Evolutionary conservation across 2,888 invertebrate species (phyloP).

Genomic region (Cyrtodaria siliqua): DNA sequence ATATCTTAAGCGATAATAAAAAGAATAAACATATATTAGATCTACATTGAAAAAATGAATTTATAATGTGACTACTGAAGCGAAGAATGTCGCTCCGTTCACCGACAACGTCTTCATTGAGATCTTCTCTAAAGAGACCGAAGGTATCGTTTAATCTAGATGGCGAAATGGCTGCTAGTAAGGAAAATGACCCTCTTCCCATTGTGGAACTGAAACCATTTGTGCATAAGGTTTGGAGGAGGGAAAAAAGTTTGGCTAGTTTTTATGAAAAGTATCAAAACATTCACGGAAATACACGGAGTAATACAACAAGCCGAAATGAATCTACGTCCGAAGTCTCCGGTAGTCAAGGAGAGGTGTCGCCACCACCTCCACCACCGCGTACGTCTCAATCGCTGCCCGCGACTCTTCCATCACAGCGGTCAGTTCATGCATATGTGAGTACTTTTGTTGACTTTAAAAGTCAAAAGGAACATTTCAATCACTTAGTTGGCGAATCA

Average conservation of each 20-base stretch:
- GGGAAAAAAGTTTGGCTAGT: conserved; percentile 77
- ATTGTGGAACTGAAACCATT: conserved; percentile 79
- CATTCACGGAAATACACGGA: conserved; percentile 8
- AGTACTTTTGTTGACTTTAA: conserved; percentile 52
- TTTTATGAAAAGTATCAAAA: conserved; percentile 64
- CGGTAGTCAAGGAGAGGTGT: neutral
- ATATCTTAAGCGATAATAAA: neutral
- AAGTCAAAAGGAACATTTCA: conserved; percentile 54
- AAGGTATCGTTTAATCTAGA: conserved; percentile 57
- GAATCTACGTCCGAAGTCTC: neutral
- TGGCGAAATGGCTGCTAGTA: conserved; percentile 21
- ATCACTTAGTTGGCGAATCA: conserved; percentile 40
- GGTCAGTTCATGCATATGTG: conserved; percentile 29
- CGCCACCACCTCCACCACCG: conserved; percentile 49
- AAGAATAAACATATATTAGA: neutral
- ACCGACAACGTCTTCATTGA: conserved; percentile 18
- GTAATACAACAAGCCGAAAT: neutral
- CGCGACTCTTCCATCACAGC: conserved; percentile 38
- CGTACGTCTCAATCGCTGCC: conserved; percentile 58
- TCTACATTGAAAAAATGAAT: neutral
- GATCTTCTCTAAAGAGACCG: conserved; percentile 27
- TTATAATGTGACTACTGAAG: neutral
- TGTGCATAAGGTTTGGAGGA: conserved; percentile 76
- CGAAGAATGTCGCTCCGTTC: conserved; percentile 14
- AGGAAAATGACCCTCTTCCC: conserved; percentile 67